phyloP scores from a whole-genome alignment of 2,797 vertebrate genomes.

The Morus bassanus region DNA sequence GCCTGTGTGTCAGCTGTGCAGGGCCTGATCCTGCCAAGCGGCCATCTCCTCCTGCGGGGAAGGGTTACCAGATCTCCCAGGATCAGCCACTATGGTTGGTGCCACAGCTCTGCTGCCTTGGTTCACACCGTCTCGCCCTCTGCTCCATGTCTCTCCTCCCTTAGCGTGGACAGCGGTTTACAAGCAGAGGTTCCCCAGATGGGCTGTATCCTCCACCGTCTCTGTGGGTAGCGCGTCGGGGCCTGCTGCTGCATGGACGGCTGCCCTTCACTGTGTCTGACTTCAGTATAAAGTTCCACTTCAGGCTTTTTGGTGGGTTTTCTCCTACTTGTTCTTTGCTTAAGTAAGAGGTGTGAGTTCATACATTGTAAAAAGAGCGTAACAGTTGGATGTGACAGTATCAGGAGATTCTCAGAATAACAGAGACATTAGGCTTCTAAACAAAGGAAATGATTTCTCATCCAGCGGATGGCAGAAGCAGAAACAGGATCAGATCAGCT shows the following conservation, averaged over 20 bases:
- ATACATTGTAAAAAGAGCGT: background rate
- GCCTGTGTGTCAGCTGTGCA: background rate
- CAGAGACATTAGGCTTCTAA: background rate
- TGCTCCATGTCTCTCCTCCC: background rate
- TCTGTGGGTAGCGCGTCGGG: rapidly evolving
- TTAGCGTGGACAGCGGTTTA: rapidly evolving
- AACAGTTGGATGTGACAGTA: background rate
- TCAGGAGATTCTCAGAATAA: background rate
- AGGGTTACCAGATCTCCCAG: background rate
- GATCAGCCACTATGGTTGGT: rapidly evolving
- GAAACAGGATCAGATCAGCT: constrained; percentile 51
- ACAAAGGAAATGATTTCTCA: background rate
- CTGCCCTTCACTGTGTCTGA: background rate
- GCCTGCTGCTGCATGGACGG: constrained; percentile 7
- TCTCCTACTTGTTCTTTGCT: background rate
- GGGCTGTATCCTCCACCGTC: background rate
- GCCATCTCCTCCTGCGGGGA: background rate
- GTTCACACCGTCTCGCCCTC: background rate
- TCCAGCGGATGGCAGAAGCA: constrained; percentile 29
- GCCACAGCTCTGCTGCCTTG: background rate
- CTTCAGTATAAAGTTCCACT: constrained; percentile 36
- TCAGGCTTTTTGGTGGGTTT: background rate
- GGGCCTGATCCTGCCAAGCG: background rate
- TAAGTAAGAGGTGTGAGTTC: background rate
- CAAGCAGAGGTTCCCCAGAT: background rate